Evolutionary conservation across 2,888 invertebrate genomes (phyloP).

Genomic region (Tetheella fluctuosa): DNA sequence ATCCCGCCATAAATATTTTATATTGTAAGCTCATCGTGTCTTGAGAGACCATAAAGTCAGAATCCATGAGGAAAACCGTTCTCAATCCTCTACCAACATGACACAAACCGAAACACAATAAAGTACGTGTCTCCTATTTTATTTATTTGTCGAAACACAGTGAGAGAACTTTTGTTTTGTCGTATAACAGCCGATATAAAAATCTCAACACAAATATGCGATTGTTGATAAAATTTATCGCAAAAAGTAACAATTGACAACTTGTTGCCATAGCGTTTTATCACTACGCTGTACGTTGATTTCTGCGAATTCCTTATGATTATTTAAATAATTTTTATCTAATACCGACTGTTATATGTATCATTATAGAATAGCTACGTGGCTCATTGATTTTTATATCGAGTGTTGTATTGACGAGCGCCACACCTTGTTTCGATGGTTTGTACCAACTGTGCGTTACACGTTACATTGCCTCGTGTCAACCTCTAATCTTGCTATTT

Average conservation of each 20-base stretch:
- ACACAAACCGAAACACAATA: conserved; percentile 11
- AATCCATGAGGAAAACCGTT: conserved; percentile 14
- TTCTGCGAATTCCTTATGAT: conserved; percentile 52
- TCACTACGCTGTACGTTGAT: conserved; percentile 39
- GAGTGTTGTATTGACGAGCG: conserved; percentile 47
- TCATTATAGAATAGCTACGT: conserved; percentile 34
- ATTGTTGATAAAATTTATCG: conserved; percentile 40
- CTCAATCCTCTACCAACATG: conserved; percentile 12
- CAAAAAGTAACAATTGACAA: conserved; percentile 45
- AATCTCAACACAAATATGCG: conserved; percentile 9
- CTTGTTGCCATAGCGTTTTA: conserved; percentile 50
- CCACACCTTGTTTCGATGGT: conserved; percentile 61
- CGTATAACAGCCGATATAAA: conserved; percentile 7
- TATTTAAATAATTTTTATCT: conserved; percentile 42
- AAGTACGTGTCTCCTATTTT: conserved; percentile 10
- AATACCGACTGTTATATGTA: conserved; percentile 25
- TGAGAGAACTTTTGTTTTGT: conserved; percentile 8
- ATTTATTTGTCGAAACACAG: conserved; percentile 11
- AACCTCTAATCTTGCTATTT: conserved; percentile 8
- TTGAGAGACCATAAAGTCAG: conserved; percentile 14
- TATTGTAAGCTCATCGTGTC: conserved; percentile 11
- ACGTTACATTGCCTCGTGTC: neutral
- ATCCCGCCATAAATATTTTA: conserved; percentile 12
- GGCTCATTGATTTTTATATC: conserved; percentile 54
- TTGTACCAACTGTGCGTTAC: conserved; percentile 22